phyloP scores from a whole-genome alignment of 2,888 invertebrate genomes.

The Glyphotaelius pellucidus region DNA sequence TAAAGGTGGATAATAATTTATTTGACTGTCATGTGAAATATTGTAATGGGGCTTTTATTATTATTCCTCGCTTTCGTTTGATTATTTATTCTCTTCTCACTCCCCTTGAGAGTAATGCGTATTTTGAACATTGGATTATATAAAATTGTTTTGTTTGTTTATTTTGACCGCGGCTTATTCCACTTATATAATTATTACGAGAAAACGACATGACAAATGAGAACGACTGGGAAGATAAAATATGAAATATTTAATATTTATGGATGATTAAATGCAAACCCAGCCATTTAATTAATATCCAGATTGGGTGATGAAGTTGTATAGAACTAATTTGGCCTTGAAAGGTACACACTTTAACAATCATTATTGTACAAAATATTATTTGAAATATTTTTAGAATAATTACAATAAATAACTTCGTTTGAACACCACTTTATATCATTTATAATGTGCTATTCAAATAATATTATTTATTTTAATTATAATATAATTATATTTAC shows the following conservation, averaged over 20 bases:
- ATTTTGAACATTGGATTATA: not conserved
- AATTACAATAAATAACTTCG: too few species aligned
- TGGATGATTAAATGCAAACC: not conserved
- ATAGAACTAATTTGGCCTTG: too few species aligned
- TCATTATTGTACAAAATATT: too few species aligned
- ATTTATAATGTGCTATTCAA: too few species aligned
- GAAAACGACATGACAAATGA: not conserved
- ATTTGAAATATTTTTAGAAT: too few species aligned
- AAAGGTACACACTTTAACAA: too few species aligned
- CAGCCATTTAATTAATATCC: too few species aligned
- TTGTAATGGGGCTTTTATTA: conserved; percentile 8
- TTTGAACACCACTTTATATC: too few species aligned
- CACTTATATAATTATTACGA: not conserved
- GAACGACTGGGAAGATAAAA: not conserved
- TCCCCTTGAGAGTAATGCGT: not conserved
- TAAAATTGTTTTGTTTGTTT: not conserved
- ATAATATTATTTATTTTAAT: too few species aligned
- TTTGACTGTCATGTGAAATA: conserved; percentile 31
- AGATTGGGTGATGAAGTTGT: too few species aligned
- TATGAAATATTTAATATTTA: not conserved
- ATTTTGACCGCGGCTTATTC: not conserved
- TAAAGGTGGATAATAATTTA: conserved; percentile 38
- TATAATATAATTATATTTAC: too few species aligned
- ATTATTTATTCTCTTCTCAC: not conserved
- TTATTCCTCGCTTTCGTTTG: not conserved